Percentiles rank a stretch among this genome's conserved stretches.
These are phyloP conservation scores for Achroia grisella DNA, from an alignment of 1,140 invertebrate species.

Conservation along the genomic window DNA sequence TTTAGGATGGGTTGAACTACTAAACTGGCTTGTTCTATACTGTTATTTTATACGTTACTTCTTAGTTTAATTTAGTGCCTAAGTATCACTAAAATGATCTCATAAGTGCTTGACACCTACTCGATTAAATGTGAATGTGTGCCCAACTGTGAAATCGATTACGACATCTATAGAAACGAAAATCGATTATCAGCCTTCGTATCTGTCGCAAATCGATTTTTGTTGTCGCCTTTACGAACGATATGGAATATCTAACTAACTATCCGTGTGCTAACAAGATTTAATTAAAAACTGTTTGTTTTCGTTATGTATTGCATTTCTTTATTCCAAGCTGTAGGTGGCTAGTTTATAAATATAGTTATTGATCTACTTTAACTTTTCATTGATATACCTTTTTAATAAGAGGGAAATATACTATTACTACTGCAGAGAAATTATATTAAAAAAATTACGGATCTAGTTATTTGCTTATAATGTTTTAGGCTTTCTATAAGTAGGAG, in stretches of 20 bases:
- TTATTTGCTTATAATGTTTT: too few species aligned
- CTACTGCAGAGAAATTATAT: too few species aligned
- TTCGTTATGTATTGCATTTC: slow-evolving; percentile 1
- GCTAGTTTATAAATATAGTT: too few species aligned
- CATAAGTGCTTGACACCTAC: slow-evolving; percentile 26
- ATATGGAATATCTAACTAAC: slow-evolving; percentile 2
- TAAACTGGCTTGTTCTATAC: too few species aligned
- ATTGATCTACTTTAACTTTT: too few species aligned
- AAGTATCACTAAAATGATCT: slow-evolving; percentile 4
- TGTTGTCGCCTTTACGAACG: slow-evolving; percentile 53
- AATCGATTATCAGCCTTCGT: slow-evolving; percentile 48
- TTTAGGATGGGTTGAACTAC: too few species aligned
- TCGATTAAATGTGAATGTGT: slow-evolving; percentile 40
- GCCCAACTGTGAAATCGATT: slow-evolving; percentile 47
- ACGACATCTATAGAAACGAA: slow-evolving; percentile 38
- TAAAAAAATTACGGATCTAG: too few species aligned
- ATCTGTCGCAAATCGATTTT: slow-evolving; percentile 63
- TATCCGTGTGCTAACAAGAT: slow-evolving; percentile 2
- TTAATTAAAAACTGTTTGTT: slow-evolving; percentile 7
- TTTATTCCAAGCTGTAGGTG: too few species aligned
- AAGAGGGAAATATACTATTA: too few species aligned
- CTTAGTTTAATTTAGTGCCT: neutral
- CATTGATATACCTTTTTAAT: too few species aligned
- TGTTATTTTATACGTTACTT: too few species aligned
- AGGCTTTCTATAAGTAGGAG: too few species aligned